phyloP scores from a whole-genome alignment of 2,113 vertebrate genomes.

The Vulpes ferrilata region DNA sequence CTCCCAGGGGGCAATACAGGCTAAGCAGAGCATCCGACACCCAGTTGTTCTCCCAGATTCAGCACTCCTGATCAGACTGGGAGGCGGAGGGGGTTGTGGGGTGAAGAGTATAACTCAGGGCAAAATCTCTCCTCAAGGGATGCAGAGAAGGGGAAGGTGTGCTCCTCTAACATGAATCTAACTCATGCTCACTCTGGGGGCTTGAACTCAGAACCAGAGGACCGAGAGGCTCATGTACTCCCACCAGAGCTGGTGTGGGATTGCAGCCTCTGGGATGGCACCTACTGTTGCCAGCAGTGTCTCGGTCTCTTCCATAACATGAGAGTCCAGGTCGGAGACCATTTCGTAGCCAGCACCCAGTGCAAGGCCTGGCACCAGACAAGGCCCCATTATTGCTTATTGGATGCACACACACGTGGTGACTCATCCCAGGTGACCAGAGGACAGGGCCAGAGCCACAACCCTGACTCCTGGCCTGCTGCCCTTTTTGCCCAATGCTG shows the following conservation, averaged over 20 bases:
- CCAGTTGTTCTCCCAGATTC: not conserved
- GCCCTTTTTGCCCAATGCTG: not conserved
- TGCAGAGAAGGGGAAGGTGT: not conserved
- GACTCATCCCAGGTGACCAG: not conserved
- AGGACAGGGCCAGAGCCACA: not conserved
- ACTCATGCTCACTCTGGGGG: not conserved
- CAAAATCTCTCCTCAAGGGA: not conserved
- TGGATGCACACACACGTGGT: not conserved
- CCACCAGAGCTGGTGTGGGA: accelerated
- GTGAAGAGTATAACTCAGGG: not conserved
- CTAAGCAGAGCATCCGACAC: not conserved
- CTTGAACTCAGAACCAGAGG: not conserved
- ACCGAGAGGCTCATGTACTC: accelerated
- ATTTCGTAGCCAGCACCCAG: not conserved
- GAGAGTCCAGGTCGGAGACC: not conserved
- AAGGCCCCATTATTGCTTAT: not conserved
- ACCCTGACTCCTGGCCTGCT: not conserved
- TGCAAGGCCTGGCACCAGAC: accelerated
- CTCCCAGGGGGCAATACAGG: too few relatives aligned
- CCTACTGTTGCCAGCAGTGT: not conserved
- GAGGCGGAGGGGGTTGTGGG: too few relatives aligned
- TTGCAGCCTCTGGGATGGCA: accelerated
- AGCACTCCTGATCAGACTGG: not conserved
- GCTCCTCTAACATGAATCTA: not conserved
- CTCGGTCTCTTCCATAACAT: not conserved